phyloP scores from a whole-genome alignment of 2,888 invertebrate genomes.

The Volucella bombylans region DNA sequence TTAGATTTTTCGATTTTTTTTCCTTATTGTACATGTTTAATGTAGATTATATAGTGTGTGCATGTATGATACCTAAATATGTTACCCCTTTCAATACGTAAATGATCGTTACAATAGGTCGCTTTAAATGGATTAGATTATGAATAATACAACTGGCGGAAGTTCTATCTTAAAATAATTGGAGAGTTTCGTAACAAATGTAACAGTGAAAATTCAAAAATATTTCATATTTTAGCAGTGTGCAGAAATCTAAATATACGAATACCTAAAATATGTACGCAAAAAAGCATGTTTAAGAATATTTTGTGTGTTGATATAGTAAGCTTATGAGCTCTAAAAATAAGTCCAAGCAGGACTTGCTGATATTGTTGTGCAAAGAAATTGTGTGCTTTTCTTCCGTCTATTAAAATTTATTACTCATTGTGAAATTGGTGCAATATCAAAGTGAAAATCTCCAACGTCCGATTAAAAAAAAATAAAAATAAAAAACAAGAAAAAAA shows the following conservation, averaged over 20 bases:
- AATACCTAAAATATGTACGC: slow-evolving; percentile 36
- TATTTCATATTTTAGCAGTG: slow-evolving; percentile 35
- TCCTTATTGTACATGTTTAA: slow-evolving; percentile 3
- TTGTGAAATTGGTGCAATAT: slow-evolving; percentile 24
- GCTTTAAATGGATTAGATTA: slow-evolving; percentile 34
- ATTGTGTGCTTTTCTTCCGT: slow-evolving; percentile 12
- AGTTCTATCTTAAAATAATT: slow-evolving; percentile 21
- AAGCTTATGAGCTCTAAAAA: slow-evolving; percentile 70
- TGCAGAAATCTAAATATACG: slow-evolving; percentile 60
- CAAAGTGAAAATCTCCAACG: too few species aligned
- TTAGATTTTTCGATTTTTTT: slow-evolving; percentile 24
- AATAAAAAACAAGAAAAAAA: slow-evolving; percentile 2
- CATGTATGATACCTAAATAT: not conserved
- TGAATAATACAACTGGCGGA: slow-evolving; percentile 40
- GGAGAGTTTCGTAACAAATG: slow-evolving; percentile 59
- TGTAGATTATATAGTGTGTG: slow-evolving; percentile 7
- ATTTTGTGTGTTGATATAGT: slow-evolving; percentile 49
- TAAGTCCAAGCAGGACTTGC: slow-evolving; percentile 64
- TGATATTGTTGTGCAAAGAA: slow-evolving; percentile 44
- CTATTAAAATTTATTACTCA: slow-evolving; percentile 14
- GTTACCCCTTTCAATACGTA: not conserved
- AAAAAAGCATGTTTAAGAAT: slow-evolving; percentile 39
- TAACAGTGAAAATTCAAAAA: slow-evolving; percentile 42
- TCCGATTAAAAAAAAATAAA: not conserved
- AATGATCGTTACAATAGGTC: slow-evolving; percentile 41